Evolutionary conservation across 2,797 vertebrate genomes (phyloP), one percentile per base, ranked within the genome.

Genomic region (Eulemur mongoz): DNA sequence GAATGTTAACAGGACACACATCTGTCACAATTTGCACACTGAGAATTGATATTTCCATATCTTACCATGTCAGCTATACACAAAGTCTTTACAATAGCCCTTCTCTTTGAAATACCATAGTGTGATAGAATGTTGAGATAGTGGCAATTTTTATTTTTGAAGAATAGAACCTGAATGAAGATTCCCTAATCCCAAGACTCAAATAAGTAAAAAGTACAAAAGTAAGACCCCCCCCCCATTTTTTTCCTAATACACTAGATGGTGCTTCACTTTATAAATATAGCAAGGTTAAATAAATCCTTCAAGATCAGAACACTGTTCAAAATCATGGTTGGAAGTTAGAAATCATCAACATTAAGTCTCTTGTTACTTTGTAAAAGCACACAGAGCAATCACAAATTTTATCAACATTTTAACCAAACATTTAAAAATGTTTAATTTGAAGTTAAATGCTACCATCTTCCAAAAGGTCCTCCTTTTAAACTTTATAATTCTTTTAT

Each of bases 401-500:
- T 79, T 73, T 84, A 45, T 67, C 35, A 65, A 3, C 70, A 57
- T 83, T 85, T 95, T 88, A 84, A 91, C 25, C 69, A 91, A 96
- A 80, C 5, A 94, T 69, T 89, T 82, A 7, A 87, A 83, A 89
- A 87, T 78, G 32, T 69, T 91, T 61, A 61, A 79, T 80, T 91
- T 96, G 43, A 69, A 59, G 35, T 45, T 80, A 65, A 92, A 91
- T 89, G 17, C 10, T 81, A 48, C n/a, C 20, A 17, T 54, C 54
- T 93, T 93, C 13, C 15, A 43, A 76, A 85, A 89, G 7, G 2
- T 52, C n/a, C 57, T 91, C 11, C 13, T 67, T 86, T 96, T 70
- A 63, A 38, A 93, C 17, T 93, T 75, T 40, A 5, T 54, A 95
- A 92, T 52, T 32, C 48, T 70, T 95, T 90, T 23, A 52, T 85